These are phyloP conservation scores for Herminia tarsipennalis DNA, from an alignment of 2,888 invertebrate genomes.

Conservation along the genomic window DNA sequence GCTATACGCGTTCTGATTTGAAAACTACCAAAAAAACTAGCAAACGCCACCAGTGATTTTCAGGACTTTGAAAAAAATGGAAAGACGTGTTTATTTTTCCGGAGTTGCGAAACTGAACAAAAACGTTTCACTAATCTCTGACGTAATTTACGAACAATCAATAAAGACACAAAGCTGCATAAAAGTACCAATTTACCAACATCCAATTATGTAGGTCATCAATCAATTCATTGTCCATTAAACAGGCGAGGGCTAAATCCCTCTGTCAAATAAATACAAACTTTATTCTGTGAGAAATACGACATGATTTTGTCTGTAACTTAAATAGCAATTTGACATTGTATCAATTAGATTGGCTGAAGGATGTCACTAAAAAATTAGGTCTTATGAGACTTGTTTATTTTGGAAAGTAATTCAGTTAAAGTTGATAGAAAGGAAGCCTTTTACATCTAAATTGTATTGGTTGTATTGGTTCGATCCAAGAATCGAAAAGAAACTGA, in stretches of 20 bases:
- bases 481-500: too few species aligned
- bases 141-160: slow-evolving; percentile 1
- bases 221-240: slow-evolving; percentile 43
- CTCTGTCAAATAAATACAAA: slow-evolving; percentile 12
- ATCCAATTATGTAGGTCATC: slow-evolving; percentile 39
- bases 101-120: too few species aligned
- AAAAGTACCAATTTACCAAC: slow-evolving; percentile 24
- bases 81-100: too few species aligned
- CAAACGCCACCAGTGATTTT: too few species aligned
- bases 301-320: slow-evolving; percentile 11
- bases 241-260: slow-evolving; percentile 17
- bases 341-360: slow-evolving; percentile 24
- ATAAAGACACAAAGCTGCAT: slow-evolving; percentile 1
- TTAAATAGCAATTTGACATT: slow-evolving; percentile 11
- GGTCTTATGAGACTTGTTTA: slow-evolving; percentile 5
- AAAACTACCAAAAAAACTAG: too few species aligned
- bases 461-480: too few species aligned
- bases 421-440: too few species aligned
- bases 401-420: slow-evolving; percentile 8
- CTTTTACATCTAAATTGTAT: too few species aligned
- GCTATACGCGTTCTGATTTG: too few species aligned
- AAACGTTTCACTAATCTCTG: too few species aligned
- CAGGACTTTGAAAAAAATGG: too few species aligned
- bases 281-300: slow-evolving; percentile 17
- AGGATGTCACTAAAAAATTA: slow-evolving; percentile 24